Evolutionary conservation across 2,113 vertebrate species (phyloP).

Genomic region (Sapayoa aenigma): DNA sequence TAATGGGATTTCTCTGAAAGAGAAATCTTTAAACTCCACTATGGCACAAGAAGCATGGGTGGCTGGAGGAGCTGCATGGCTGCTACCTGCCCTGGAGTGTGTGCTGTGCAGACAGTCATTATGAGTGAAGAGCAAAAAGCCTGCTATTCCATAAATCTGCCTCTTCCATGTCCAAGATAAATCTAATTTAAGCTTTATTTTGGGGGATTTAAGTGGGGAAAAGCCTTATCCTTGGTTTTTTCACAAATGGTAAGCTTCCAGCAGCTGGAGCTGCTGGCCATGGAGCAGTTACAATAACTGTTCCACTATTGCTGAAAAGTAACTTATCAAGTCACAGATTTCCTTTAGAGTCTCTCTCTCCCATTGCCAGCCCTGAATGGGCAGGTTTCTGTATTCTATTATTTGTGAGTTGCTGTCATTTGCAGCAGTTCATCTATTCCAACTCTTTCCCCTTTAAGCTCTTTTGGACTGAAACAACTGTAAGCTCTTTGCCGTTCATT

Average conservation of each 20-base stretch:
- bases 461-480: background rate
- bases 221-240: background rate
- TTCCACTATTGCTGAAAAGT: background rate
- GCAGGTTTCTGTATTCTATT: background rate
- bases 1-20: background rate
- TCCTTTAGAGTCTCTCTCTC: background rate
- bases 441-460: background rate
- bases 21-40: background rate
- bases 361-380: background rate
- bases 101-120: background rate
- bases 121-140: background rate
- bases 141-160: background rate
- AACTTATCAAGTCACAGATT: background rate
- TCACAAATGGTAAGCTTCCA: background rate
- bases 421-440: background rate
- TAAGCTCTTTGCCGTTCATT: conserved; percentile 27
- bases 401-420: background rate
- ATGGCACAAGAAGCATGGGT: background rate
- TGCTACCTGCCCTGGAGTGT: background rate
- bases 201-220: background rate
- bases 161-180: background rate
- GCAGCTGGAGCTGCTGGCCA: background rate
- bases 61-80: background rate
- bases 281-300: background rate
- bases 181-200: background rate